These are phyloP conservation scores for Eilema griseolum DNA, from an alignment of 2,888 invertebrate genomes.

Conservation along the genomic window DNA sequence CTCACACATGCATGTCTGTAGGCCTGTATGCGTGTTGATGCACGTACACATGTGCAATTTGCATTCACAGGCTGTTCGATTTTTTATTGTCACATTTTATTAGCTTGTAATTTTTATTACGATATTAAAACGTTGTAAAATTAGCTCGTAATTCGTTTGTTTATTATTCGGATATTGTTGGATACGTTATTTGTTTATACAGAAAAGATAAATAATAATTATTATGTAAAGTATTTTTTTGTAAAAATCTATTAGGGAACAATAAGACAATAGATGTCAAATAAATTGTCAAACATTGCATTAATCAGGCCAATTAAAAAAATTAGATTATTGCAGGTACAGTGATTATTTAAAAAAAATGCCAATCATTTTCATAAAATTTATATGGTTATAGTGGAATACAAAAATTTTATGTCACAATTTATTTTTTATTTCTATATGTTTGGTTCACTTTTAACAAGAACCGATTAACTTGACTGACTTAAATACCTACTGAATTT, in stretches of 20 bases:
- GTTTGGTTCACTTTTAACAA: not conserved
- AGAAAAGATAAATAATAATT: constrained; percentile 48
- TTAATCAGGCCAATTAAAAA: not conserved
- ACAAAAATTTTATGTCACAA: constrained; percentile 14
- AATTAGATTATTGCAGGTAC: too few species aligned
- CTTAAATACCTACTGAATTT: too few species aligned
- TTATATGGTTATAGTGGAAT: constrained; percentile 7
- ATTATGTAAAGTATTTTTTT: too few species aligned
- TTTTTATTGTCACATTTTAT: constrained; percentile 54
- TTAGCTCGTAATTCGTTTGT: constrained; percentile 50
- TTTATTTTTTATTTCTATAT: constrained; percentile 16
- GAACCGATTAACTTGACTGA: not conserved
- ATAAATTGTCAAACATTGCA: not conserved
- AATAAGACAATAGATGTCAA: not conserved
- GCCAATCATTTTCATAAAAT: constrained; percentile 2
- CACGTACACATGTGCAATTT: constrained; percentile 60
- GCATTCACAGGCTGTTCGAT: constrained; percentile 65
- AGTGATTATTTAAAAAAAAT: not conserved
- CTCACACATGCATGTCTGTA: constrained; percentile 50
- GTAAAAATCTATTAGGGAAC: too few species aligned
- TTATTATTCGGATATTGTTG: constrained; percentile 47
- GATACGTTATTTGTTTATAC: constrained; percentile 43
- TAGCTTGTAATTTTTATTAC: constrained; percentile 38
- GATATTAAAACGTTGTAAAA: constrained; percentile 54
- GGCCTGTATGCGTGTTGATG: constrained; percentile 61